Base-by-base conservation (phyloP, 2,113 vertebrate genomes). In the Heteronetta atricapilla region DNA sequence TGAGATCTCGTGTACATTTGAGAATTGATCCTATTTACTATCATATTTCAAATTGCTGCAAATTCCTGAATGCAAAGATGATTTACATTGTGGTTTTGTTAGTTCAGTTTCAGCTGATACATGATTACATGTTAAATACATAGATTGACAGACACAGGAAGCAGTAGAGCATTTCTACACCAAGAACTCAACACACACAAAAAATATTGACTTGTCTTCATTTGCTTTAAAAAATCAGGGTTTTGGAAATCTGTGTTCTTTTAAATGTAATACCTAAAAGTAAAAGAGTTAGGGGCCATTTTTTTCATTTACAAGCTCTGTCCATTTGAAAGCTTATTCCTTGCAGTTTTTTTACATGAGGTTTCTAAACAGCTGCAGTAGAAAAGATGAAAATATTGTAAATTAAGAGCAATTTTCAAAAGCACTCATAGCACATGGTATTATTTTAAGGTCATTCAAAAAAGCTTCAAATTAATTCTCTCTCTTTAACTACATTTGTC, bases 391-490 rank as follows among this genome's bases (percentile, higher is more conserved):
- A 89, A 88, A 70, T 63, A 40, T 15, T 74, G 29, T 59, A 81
- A 90, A 83, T 90, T 77, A 88, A 86, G 55, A 81, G 28, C 53
- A 84, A 74, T 75, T 91, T 81, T 89, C 29, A 76, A 72, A 34
- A 87, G 36, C 46, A 81, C 46, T 80, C 9, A 1, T 66, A 67
- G 19, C 63, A 90, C 33, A 40, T 86, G 64, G 34, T 68, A 63
- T 31, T 81, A 46, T 67, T 88, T 88, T 67, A 36, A 93, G 81
- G n/a, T 86, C 0, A 46, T 86, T 36, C 23, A 63, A 87, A 29
- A 38, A 50, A 53, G 13, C 40, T 86, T 90, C 28, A 46, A 18
- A 73, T 70, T 55, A 36, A 38, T 83, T 8, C 11, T 72, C 42
- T 63, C 1, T 70, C 64, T 78, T 60, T 5, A 75, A 76, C 11